A percentile compares a stretch with the other conserved stretches of the same genome.
Evolutionary conservation across 2,113 vertebrate species (phyloP).

Genomic region (Ameiurus melas): DNA sequence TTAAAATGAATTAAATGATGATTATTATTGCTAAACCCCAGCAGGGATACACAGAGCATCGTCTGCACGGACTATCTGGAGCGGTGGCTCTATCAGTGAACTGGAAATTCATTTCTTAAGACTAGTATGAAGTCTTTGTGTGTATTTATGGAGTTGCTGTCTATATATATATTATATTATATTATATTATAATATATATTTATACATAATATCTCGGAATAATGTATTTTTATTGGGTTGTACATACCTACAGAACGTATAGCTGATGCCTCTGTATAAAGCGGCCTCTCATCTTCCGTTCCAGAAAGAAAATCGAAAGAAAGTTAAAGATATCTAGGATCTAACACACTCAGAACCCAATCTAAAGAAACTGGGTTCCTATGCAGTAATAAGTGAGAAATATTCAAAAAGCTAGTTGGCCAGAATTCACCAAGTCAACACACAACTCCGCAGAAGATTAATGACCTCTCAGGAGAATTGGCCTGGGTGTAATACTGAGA

Average conservation of each 20-base stretch:
- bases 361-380: neutral
- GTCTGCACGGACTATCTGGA: neutral
- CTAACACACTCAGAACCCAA: neutral
- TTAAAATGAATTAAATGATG: neutral
- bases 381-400: neutral
- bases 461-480: slow-evolving; percentile 18
- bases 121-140: neutral
- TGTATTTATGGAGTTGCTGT: neutral
- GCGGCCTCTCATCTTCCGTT: neutral
- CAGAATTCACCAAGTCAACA: slow-evolving; percentile 4
- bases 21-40: neutral
- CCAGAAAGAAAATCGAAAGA: neutral
- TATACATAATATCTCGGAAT: neutral
- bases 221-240: neutral
- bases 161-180: no score
- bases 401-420: neutral
- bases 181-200: no score
- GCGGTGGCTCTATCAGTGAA: neutral
- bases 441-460: slow-evolving; percentile 8
- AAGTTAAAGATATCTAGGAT: neutral
- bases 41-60: neutral
- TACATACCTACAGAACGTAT: neutral
- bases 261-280: neutral
- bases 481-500: neutral
- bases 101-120: neutral